phyloP scores from a whole-genome alignment of 2,888 invertebrate species.

The Nemoura dubitans region DNA sequence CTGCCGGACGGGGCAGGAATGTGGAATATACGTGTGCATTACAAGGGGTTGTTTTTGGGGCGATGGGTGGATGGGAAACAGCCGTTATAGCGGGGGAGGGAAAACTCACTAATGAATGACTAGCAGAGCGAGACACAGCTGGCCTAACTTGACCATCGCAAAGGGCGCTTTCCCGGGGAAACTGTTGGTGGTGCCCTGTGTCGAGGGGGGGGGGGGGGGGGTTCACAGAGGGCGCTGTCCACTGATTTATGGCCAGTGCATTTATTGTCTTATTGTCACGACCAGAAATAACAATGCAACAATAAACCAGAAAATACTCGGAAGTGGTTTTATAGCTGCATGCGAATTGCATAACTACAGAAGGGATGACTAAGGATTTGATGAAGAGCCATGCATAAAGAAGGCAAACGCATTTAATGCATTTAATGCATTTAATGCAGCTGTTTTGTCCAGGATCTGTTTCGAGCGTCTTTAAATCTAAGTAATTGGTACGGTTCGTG shows the following conservation, averaged over 20 bases:
- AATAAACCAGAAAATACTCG: background rate
- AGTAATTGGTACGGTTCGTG: background rate
- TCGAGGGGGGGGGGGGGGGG: background rate
- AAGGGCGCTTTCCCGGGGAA: background rate
- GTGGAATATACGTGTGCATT: background rate
- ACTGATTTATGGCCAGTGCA: conserved; percentile 18
- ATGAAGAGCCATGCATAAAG: background rate
- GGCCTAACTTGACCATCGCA: conserved; percentile 24
- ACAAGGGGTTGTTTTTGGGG: background rate
- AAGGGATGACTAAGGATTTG: background rate
- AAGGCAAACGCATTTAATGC: background rate
- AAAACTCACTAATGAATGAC: conserved; percentile 20
- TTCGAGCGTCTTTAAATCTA: background rate
- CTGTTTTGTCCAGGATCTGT: no score
- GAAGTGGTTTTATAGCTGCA: conserved; percentile 5
- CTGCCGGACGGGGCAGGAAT: background rate
- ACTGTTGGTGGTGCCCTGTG: background rate
- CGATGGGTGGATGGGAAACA: conserved; percentile 12
- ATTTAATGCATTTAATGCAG: background rate
- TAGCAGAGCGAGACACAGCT: conserved; percentile 16
- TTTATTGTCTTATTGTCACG: conserved; percentile 29
- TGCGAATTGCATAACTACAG: background rate
- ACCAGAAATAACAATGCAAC: conserved; percentile 9
- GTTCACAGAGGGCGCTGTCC: background rate
- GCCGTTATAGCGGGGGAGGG: conserved; percentile 7